phyloP scores from a whole-genome alignment of 2,888 invertebrate species.

The Himalopsyche kuldschensis region DNA sequence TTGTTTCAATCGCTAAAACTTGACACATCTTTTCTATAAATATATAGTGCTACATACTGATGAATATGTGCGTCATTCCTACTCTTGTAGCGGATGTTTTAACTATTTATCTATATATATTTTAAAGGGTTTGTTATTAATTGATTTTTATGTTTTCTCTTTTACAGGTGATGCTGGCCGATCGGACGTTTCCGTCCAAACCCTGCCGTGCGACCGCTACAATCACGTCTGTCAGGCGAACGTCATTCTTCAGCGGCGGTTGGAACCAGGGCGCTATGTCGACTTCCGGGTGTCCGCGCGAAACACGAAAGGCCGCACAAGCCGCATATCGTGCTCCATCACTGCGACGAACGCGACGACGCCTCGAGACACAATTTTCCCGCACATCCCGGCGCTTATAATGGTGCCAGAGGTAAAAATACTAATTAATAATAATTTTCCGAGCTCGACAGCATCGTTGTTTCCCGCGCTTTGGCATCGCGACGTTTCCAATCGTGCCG shows the following conservation, averaged over 20 bases:
- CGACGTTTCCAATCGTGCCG: neutral
- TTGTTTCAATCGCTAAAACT: too few species aligned
- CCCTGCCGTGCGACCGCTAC: conserved; percentile 81
- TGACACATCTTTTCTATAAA: too few species aligned
- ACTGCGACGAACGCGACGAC: conserved; percentile 84
- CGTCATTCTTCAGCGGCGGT: conserved; percentile 73
- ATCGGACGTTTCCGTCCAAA: conserved; percentile 76
- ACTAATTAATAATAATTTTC: neutral
- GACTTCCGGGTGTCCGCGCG: conserved; percentile 75
- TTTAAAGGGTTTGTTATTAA: neutral
- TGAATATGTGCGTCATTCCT: too few species aligned
- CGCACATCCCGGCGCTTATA: conserved; percentile 76
- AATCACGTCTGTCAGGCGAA: conserved; percentile 90
- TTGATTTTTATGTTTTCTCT: neutral
- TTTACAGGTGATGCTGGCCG: conserved; percentile 66
- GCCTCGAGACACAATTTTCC: conserved; percentile 80
- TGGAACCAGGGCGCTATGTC: conserved; percentile 81
- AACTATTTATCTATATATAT: too few species aligned
- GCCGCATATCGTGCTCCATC: conserved; percentile 76
- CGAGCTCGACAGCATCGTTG: neutral
- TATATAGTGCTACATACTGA: too few species aligned
- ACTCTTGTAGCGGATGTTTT: too few species aligned
- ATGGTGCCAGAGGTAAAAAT: conserved; percentile 71
- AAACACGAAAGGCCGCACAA: conserved; percentile 77
- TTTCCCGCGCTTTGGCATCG: neutral